These are phyloP conservation scores for Leucophenga varia DNA, from an alignment of 1,140 invertebrate species.

Conservation along the genomic window DNA sequence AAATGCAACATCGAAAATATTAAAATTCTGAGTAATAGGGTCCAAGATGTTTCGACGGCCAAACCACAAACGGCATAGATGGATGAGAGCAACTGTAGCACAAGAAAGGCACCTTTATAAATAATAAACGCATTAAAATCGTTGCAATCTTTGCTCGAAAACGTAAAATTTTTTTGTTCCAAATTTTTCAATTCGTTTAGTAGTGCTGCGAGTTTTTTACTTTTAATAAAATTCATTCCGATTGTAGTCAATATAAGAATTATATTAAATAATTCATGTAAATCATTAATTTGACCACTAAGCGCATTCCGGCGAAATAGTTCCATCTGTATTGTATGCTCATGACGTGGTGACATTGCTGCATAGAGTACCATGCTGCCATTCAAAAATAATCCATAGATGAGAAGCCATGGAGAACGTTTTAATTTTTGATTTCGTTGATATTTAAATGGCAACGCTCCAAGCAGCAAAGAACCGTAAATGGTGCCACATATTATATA, in stretches of 20 bases:
- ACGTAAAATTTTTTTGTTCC: constrained; percentile 5
- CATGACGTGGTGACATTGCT: constrained; percentile 9
- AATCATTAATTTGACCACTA: constrained; percentile 7
- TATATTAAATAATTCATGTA: constrained; percentile 11
- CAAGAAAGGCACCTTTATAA: constrained; percentile 12
- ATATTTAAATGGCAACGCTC: too few species aligned
- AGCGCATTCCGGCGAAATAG: constrained; percentile 19
- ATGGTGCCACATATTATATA: too few species aligned
- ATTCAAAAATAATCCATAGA: constrained; percentile 26
- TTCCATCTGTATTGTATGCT: constrained; percentile 3
- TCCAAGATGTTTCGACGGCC: too few species aligned
- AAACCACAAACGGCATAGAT: too few species aligned
- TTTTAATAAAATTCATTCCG: constrained; percentile 5
- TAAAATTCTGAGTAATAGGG: too few species aligned
- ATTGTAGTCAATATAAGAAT: background rate
- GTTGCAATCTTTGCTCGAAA: constrained; percentile 1
- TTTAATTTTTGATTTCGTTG: too few species aligned
- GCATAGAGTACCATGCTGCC: background rate
- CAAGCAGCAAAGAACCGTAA: too few species aligned
- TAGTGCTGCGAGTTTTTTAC: constrained; percentile 1
- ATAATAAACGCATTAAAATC: constrained; percentile 20
- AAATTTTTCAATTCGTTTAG: constrained; percentile 19
- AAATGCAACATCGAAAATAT: background rate
- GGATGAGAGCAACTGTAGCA: constrained; percentile 13
- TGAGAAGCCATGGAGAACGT: constrained; percentile 26